phyloP scores from a whole-genome alignment of 2,113 vertebrate genomes.

The Sinocyclocheilus rhinocerous region DNA sequence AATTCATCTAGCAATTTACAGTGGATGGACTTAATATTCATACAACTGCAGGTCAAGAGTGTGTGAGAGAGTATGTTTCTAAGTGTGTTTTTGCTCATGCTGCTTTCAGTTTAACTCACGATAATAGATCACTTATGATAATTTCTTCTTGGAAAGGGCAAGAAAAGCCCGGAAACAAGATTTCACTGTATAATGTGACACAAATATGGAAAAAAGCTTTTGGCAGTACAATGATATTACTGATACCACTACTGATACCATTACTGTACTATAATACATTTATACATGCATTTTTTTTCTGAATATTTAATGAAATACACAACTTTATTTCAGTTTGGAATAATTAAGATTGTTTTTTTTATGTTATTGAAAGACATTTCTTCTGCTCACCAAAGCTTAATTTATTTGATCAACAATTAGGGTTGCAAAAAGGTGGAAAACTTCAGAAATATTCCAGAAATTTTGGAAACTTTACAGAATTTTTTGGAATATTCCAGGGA shows the following conservation, averaged over 20 bases:
- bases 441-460: no score
- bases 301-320: not conserved
- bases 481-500: no score
- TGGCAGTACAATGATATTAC: not conserved
- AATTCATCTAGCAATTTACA: conserved; percentile 18
- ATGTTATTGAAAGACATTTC: no score
- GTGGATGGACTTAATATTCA: not conserved
- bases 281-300: not conserved
- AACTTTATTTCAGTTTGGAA: no score
- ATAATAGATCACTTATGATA: not conserved
- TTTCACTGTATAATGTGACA: not conserved
- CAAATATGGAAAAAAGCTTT: not conserved
- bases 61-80: not conserved
- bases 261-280: not conserved
- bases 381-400: no score
- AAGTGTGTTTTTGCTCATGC: not conserved
- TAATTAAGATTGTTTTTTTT: no score
- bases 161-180: not conserved
- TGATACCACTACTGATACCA: not conserved
- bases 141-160: not conserved
- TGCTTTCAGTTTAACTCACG: not conserved
- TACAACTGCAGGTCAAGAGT: not conserved
- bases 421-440: no score
- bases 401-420: no score
- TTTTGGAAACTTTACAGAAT: no score